Evolutionary conservation across 2,888 invertebrate species (phyloP).

Genomic region (Nipponacmea schrenckii): DNA sequence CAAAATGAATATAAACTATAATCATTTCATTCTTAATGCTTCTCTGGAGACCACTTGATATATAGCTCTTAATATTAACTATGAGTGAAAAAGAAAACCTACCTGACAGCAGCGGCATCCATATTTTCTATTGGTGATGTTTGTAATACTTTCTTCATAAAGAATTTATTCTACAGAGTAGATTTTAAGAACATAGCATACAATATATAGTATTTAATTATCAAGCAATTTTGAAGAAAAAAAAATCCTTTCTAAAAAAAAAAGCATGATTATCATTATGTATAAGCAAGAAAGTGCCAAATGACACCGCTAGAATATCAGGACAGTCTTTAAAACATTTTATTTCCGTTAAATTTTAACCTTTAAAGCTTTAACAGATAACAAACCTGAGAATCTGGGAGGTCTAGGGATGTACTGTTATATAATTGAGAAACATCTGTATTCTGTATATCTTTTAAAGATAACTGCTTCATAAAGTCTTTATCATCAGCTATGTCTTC

Average conservation of each 20-base stretch:
- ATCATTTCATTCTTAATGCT: too few species aligned
- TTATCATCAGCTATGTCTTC: neutral
- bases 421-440: neutral
- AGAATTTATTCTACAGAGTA: neutral
- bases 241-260: too few species aligned
- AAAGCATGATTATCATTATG: too few species aligned
- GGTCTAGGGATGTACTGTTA: neutral
- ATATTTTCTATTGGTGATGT: neutral
- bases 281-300: too few species aligned
- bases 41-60: too few species aligned
- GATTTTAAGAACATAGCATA: neutral
- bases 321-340: too few species aligned
- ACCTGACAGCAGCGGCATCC: neutral
- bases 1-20: neutral
- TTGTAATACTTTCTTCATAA: neutral
- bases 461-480: neutral
- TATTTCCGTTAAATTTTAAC: too few species aligned
- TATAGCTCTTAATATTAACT: too few species aligned
- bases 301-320: too few species aligned
- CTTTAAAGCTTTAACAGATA: neutral
- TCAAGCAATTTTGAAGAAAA: too few species aligned
- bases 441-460: neutral
- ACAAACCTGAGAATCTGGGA: neutral
- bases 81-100: neutral
- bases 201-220: too few species aligned